Evolutionary conservation across 2,113 vertebrate genomes (phyloP).

Genomic region (Pimephales promelas): DNA sequence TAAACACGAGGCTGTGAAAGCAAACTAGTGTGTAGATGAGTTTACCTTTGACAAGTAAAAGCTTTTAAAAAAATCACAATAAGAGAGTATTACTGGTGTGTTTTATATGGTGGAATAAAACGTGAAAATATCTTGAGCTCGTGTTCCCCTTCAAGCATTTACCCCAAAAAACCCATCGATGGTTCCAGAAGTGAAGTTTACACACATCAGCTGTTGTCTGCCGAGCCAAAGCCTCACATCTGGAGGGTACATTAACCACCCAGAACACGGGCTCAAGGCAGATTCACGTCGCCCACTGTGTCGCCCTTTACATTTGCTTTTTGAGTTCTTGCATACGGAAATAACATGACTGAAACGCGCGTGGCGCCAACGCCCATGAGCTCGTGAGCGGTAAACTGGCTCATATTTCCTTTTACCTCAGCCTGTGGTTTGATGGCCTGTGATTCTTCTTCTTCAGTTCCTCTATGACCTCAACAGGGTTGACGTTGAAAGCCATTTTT

Average conservation of each 20-base stretch:
- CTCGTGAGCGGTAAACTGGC: constrained; percentile 1
- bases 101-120: neutral
- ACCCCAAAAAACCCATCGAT: no score
- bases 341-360: constrained; percentile 26
- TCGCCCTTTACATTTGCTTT: neutral
- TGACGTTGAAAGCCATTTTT: neutral
- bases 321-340: constrained; percentile 39
- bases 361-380: constrained; percentile 45
- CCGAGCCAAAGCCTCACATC: constrained; percentile 18
- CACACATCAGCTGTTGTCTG: constrained; percentile 37
- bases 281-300: neutral
- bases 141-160: neutral
- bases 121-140: neutral
- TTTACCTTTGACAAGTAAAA: neutral
- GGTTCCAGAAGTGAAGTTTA: no score
- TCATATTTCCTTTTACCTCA: constrained; percentile 44
- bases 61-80: neutral
- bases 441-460: constrained; percentile 16
- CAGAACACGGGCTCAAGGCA: neutral
- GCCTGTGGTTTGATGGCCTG: constrained; percentile 28
- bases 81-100: neutral
- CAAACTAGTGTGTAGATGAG: neutral
- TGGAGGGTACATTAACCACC: constrained; percentile 28
- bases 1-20: neutral
- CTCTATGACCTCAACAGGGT: neutral